Conservation (phyloP, 2,113 vertebrate genomes). For the Coptodon bakossiorum region DNA sequence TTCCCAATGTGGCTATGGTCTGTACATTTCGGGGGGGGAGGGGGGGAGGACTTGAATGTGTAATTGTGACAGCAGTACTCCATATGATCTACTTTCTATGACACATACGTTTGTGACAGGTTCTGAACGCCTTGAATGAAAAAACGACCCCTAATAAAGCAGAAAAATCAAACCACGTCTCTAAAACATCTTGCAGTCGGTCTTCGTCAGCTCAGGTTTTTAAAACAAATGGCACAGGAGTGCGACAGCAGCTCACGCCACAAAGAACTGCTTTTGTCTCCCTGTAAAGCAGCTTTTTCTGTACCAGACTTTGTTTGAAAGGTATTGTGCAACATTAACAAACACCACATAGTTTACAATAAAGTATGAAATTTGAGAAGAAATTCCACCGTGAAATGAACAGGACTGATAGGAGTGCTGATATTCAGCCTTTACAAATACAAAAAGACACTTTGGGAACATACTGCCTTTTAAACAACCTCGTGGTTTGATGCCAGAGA, state of each 20-base stretch:
- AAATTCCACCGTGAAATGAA: conserved; percentile 29
- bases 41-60: neutral
- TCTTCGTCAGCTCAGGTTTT: neutral
- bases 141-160: neutral
- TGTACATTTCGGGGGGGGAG: neutral
- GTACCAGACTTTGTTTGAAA: conserved; percentile 7
- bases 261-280: neutral
- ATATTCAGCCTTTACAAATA: conserved; percentile 10
- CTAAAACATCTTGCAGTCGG: neutral
- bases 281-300: conserved; percentile 5
- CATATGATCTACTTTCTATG: conserved; percentile 13
- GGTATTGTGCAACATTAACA: conserved; percentile 34
- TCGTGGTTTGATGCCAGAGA: neutral
- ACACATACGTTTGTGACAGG: neutral
- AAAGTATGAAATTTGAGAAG: conserved; percentile 5
- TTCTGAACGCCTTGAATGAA: neutral
- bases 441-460: neutral
- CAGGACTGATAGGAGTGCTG: conserved; percentile 11
- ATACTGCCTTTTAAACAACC: neutral
- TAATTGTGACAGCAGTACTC: conserved; percentile 13
- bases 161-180: neutral
- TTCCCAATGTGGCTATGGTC: conserved; percentile 34
- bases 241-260: neutral
- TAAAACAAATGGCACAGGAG: neutral
- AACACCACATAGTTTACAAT: conserved; percentile 4